Evolutionary conservation across 2,113 vertebrate species (phyloP).

Genomic region (Coptodon rendalli): DNA sequence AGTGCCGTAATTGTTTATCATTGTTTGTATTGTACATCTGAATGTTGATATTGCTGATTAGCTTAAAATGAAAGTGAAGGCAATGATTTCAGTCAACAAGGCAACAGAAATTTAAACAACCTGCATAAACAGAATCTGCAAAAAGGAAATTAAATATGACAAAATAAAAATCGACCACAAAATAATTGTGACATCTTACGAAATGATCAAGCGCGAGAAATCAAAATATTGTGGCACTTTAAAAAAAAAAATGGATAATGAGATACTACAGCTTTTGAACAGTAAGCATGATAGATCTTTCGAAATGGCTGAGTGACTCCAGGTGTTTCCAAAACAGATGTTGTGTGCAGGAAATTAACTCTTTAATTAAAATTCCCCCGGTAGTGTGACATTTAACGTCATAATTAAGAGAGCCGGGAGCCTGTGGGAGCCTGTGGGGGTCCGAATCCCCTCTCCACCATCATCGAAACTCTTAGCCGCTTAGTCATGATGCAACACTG

Average conservation of each 20-base stretch:
- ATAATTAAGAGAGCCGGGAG: conserved; percentile 7
- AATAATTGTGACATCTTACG: neutral
- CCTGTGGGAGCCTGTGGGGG: neutral
- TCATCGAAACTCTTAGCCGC: neutral
- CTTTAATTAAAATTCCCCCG: conserved; percentile 6
- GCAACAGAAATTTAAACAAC: neutral
- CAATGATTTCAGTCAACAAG: neutral
- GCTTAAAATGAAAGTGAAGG: neutral
- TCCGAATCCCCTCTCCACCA: neutral
- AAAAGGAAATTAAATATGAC: neutral
- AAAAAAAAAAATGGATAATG: neutral
- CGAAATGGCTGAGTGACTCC: neutral
- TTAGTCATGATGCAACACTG: conserved; percentile 28
- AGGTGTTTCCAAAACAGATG: conserved; percentile 41
- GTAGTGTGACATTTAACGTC: conserved; percentile 23
- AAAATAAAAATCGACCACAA: neutral
- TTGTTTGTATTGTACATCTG: neutral
- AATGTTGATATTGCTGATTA: neutral
- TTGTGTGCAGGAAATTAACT: conserved; percentile 8
- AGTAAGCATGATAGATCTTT: neutral
- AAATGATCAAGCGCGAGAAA: neutral
- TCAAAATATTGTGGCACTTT: neutral
- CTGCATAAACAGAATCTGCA: neutral
- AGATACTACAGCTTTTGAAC: neutral
- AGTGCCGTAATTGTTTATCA: neutral